phyloP scores from a whole-genome alignment of 2,888 invertebrate species.

The Mellilla xanthometata region DNA sequence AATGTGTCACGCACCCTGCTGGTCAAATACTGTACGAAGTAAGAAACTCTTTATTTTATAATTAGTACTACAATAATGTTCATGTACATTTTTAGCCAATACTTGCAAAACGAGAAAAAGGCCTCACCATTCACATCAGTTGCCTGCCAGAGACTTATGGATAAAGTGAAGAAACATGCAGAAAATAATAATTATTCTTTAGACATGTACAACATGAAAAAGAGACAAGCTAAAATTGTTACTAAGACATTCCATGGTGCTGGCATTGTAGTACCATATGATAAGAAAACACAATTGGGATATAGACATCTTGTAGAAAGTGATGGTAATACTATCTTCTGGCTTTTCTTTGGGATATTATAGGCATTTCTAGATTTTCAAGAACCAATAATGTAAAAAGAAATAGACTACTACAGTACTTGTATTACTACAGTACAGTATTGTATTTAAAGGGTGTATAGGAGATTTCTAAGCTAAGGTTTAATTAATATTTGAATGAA shows the following conservation, averaged over 20 bases:
- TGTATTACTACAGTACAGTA: too few species aligned
- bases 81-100: constrained; percentile 50
- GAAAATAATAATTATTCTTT: constrained; percentile 82
- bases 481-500: too few species aligned
- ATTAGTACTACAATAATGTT: too few species aligned
- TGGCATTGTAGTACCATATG: constrained; percentile 93
- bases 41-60: too few species aligned
- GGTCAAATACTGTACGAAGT: too few species aligned
- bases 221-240: constrained; percentile 83
- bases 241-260: constrained; percentile 90
- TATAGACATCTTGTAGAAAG: constrained; percentile 90
- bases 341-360: too few species aligned
- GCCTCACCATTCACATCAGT: constrained; percentile 85
- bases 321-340: constrained; percentile 65
- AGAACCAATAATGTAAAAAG: too few species aligned
- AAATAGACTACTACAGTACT: too few species aligned
- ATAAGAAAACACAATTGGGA: constrained; percentile 91
- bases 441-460: too few species aligned
- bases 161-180: constrained; percentile 84
- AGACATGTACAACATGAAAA: constrained; percentile 81
- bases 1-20: too few species aligned
- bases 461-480: too few species aligned
- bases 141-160: constrained; percentile 82
- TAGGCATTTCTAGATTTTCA: too few species aligned
- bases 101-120: constrained; percentile 79